Percentiles rank a stretch among this genome's conserved stretches.
Conservation (phyloP, 2,888 invertebrate species). For the Temnothorax ravouxi region DNA sequence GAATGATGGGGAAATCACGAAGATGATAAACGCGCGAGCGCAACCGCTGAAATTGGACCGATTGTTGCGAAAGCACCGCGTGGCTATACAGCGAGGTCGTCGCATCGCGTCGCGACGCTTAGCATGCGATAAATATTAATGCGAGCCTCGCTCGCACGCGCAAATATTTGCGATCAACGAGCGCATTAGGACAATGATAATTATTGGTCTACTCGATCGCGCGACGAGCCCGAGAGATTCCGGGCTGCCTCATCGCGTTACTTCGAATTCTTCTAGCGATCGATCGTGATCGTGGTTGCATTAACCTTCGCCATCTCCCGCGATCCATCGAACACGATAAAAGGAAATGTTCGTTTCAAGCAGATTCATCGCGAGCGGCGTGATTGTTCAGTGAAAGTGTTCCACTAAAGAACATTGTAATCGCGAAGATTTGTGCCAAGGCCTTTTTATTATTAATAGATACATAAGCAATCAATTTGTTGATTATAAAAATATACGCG, state of each 20-base stretch:
- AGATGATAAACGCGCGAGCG: neutral
- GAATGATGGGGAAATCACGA: neutral
- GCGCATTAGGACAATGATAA: constrained; percentile 70
- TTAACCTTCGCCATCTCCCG: constrained; percentile 54
- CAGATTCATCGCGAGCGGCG: constrained; percentile 53
- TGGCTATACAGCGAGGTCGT: constrained; percentile 66
- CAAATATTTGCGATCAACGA: constrained; percentile 74
- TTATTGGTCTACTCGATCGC: constrained; percentile 65
- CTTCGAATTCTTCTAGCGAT: constrained; percentile 28
- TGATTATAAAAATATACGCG: neutral
- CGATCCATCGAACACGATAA: constrained; percentile 41
- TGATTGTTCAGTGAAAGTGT: constrained; percentile 57
- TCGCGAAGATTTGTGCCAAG: constrained; percentile 49
- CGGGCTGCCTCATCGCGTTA: constrained; percentile 11
- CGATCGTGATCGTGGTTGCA: constrained; percentile 54
- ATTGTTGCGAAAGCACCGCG: constrained; percentile 63
- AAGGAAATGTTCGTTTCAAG: constrained; percentile 44
- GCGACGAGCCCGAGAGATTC: constrained; percentile 12
- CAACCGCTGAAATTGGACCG: constrained; percentile 68
- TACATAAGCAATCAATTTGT: neutral
- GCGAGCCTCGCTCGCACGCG: constrained; percentile 61
- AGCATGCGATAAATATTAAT: constrained; percentile 77
- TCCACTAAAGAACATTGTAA: constrained; percentile 50
- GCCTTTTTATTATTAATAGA: constrained; percentile 34
- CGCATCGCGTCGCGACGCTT: constrained; percentile 65